These are phyloP conservation scores for Caradrina clavipalpis DNA, from an alignment of 2,888 invertebrate species.

Conservation along the genomic window DNA sequence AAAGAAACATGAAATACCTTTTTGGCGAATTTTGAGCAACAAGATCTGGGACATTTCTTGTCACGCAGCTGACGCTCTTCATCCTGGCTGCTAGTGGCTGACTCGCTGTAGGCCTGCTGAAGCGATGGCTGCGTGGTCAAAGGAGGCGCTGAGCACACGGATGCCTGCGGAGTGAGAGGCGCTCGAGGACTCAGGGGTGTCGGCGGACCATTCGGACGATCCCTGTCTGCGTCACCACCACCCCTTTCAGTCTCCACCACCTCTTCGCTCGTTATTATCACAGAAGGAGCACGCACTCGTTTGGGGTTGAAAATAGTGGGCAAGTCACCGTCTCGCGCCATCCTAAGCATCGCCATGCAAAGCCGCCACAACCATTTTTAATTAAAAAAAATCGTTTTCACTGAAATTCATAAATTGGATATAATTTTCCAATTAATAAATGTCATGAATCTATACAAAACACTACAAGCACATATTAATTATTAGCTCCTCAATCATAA, in stretches of 20 bases:
- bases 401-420: slow-evolving; percentile 19
- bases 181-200: slow-evolving; percentile 86
- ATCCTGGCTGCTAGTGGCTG: slow-evolving; percentile 92
- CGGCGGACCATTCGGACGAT: slow-evolving; percentile 87
- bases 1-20: slow-evolving; percentile 90
- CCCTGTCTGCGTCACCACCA: slow-evolving; percentile 80
- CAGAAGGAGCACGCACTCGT: slow-evolving; percentile 93
- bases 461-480: slow-evolving; percentile 23
- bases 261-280: slow-evolving; percentile 93
- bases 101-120: slow-evolving; percentile 88
- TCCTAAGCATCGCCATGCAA: no score
- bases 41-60: slow-evolving; percentile 93
- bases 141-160: slow-evolving; percentile 88
- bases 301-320: slow-evolving; percentile 96
- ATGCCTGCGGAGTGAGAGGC: slow-evolving; percentile 86
- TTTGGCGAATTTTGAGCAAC: slow-evolving; percentile 95
- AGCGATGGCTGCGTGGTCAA: slow-evolving; percentile 87
- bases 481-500: slow-evolving; percentile 29
- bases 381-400: slow-evolving; percentile 22
- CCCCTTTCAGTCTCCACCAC: slow-evolving; percentile 84
- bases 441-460: slow-evolving; percentile 21
- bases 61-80: slow-evolving; percentile 89
- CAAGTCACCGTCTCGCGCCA: slow-evolving; percentile 94
- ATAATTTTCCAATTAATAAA: slow-evolving; percentile 32
- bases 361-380: slow-evolving; percentile 50